A percentile compares a stretch with the other conserved stretches of the same genome.
phyloP scores from a whole-genome alignment of 2,797 vertebrate genomes.

The Bryconaethiops microstoma region DNA sequence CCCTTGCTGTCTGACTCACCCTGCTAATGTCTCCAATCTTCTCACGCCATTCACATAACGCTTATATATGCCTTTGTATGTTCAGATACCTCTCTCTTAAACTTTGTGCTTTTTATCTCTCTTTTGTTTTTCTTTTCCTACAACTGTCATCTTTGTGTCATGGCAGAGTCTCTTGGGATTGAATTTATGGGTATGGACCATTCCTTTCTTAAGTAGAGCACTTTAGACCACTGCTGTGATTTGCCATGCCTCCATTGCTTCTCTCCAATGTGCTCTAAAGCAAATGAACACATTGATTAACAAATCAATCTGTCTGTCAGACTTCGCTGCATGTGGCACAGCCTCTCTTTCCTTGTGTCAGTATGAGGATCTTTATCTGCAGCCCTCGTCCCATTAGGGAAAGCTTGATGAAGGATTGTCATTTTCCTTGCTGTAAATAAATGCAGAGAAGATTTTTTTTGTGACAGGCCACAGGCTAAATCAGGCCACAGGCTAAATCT shows the following conservation, averaged over 20 bases:
- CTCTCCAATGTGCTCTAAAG: slow-evolving; percentile 79
- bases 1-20: slow-evolving; percentile 55
- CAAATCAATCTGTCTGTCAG: slow-evolving; percentile 64
- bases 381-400: slow-evolving; percentile 56
- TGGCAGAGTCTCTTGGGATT: slow-evolving; percentile 86
- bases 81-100: slow-evolving; percentile 84
- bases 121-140: slow-evolving; percentile 75
- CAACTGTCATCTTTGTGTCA: slow-evolving; percentile 78
- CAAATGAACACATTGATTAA: slow-evolving; percentile 71
- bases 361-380: slow-evolving; percentile 70
- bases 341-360: slow-evolving; percentile 69
- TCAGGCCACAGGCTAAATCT: background rate
- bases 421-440: slow-evolving; percentile 5
- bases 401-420: background rate
- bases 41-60: slow-evolving; percentile 66
- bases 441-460: slow-evolving; percentile 1
- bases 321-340: slow-evolving; percentile 58
- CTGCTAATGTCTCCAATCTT: slow-evolving; percentile 51
- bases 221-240: slow-evolving; percentile 65
- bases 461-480: slow-evolving; percentile 16
- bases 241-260: slow-evolving; percentile 59
- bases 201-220: slow-evolving; percentile 68
- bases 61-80: slow-evolving; percentile 69
- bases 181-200: slow-evolving; percentile 85
- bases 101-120: slow-evolving; percentile 68